These are phyloP conservation scores for Polypterus senegalus DNA, from an alignment of 2,113 vertebrate species.

Conservation along the genomic window DNA sequence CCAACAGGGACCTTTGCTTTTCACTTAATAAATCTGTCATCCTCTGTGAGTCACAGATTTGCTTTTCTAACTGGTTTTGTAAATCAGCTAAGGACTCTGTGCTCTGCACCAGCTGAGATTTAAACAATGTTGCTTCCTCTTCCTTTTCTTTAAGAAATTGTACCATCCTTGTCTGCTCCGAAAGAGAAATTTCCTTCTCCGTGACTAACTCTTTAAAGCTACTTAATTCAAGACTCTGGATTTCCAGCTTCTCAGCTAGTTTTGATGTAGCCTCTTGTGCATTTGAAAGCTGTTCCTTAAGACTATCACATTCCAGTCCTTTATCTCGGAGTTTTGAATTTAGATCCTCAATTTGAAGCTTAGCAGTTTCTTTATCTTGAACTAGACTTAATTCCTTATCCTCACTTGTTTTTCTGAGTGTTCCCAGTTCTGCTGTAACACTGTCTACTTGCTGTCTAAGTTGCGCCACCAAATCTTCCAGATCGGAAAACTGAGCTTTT, in stretches of 20 bases:
- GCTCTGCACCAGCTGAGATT: slow-evolving; percentile 43
- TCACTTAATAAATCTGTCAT: slow-evolving; percentile 27
- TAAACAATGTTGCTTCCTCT: slow-evolving; percentile 37
- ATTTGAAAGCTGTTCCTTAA: slow-evolving; percentile 44
- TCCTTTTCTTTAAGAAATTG: slow-evolving; percentile 39
- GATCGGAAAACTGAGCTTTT: slow-evolving; percentile 36
- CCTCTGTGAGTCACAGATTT: slow-evolving; percentile 22
- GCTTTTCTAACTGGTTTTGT: slow-evolving; percentile 28
- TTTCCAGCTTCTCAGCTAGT: slow-evolving; percentile 35
- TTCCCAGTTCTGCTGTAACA: slow-evolving; percentile 37
- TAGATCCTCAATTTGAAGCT: slow-evolving; percentile 32
- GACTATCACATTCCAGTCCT: slow-evolving; percentile 42
- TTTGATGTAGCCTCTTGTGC: slow-evolving; percentile 39
- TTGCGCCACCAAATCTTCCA: slow-evolving; percentile 31
- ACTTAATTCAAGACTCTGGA: slow-evolving; percentile 33
- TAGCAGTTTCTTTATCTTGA: slow-evolving; percentile 29
- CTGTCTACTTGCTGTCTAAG: slow-evolving; percentile 38
- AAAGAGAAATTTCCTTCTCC: slow-evolving; percentile 38
- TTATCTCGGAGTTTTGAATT: slow-evolving; percentile 39
- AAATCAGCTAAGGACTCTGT: slow-evolving; percentile 38
- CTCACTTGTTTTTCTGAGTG: slow-evolving; percentile 37
- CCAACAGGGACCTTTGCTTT: slow-evolving; percentile 45
- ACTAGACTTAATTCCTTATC: slow-evolving; percentile 43
- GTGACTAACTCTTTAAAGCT: slow-evolving; percentile 31
- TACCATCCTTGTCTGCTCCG: slow-evolving; percentile 33